Evolutionary conservation across 2,797 vertebrate species (phyloP).

Genomic region (Acanthurus tractus): DNA sequence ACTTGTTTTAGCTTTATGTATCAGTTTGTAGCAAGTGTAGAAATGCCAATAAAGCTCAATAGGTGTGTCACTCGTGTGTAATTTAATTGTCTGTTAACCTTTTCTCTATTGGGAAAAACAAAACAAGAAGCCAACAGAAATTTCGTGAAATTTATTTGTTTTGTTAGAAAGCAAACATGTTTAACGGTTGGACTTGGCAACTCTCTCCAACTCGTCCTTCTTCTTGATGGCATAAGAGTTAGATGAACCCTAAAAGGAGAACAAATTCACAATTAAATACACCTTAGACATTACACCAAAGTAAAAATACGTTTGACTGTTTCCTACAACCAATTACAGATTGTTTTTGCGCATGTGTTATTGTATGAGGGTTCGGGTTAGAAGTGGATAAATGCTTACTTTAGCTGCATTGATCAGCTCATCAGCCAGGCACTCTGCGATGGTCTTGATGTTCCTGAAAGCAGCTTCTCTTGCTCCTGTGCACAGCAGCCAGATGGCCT

Average conservation of each 20-base stretch:
- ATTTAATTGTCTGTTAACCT: background rate
- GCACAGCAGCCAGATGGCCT: constrained; percentile 97
- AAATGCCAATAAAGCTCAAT: constrained; percentile 29
- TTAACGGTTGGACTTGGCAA: constrained; percentile 97
- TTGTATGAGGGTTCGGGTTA: fast-evolving
- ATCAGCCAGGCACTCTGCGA: constrained; percentile 94
- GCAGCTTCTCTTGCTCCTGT: constrained; percentile 96
- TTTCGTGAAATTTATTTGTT: constrained; percentile 81
- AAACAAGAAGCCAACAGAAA: background rate
- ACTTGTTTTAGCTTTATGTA: constrained; percentile 40
- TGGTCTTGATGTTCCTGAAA: constrained; percentile 97
- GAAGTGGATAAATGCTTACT: constrained; percentile 74
- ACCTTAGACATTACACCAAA: background rate
- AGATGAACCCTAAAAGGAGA: constrained; percentile 89
- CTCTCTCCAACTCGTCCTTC: constrained; percentile 97
- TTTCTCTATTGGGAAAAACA: background rate
- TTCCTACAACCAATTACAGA: background rate
- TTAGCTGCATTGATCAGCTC: constrained; percentile 97
- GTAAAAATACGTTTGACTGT: background rate
- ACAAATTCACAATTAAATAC: constrained; percentile 1
- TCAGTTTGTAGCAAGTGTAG: constrained; percentile 42
- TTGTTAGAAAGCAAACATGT: constrained; percentile 75
- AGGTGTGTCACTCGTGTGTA: background rate
- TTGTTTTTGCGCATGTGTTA: background rate
- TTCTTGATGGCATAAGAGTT: constrained; percentile 99